phyloP scores from a whole-genome alignment of 1,140 invertebrate genomes.

The Helicoverpa armigera region DNA sequence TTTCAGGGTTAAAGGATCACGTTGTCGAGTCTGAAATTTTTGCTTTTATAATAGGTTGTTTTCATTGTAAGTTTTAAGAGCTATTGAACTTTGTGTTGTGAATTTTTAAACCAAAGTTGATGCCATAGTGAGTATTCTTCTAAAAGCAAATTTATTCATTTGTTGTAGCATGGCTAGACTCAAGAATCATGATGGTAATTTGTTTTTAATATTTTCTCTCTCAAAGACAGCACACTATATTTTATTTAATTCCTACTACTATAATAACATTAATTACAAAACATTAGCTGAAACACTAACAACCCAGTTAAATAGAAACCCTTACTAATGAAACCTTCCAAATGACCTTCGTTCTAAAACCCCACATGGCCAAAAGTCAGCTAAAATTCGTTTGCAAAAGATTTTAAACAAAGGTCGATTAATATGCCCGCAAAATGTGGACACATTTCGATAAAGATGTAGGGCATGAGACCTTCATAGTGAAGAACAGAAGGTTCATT shows the following conservation, averaged over 20 bases:
- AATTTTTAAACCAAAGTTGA: too few relatives aligned
- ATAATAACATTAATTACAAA: neutral
- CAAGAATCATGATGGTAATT: too few relatives aligned
- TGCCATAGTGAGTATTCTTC: too few relatives aligned
- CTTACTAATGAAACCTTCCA: neutral
- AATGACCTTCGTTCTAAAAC: neutral
- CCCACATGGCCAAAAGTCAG: conserved; percentile 7
- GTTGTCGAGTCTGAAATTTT: neutral
- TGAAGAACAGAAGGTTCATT: neutral
- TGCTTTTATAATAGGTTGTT: too few relatives aligned
- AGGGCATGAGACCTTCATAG: neutral
- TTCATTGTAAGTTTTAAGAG: too few relatives aligned
- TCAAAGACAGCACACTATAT: too few relatives aligned
- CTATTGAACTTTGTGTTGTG: too few relatives aligned
- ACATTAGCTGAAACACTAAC: neutral
- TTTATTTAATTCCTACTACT: neutral
- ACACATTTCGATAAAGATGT: conserved; percentile 5
- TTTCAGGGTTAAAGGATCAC: neutral
- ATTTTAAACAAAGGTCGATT: neutral
- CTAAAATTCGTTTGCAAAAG: neutral
- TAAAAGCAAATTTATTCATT: too few relatives aligned
- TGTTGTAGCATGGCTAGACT: too few relatives aligned
- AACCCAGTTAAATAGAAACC: too few relatives aligned
- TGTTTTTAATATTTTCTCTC: too few relatives aligned
- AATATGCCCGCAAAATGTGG: conserved; percentile 7